Percentiles rank a stretch among this genome's conserved stretches.
phyloP scores from a whole-genome alignment of 2,113 vertebrate genomes.

The Cavia porcellus region DNA sequence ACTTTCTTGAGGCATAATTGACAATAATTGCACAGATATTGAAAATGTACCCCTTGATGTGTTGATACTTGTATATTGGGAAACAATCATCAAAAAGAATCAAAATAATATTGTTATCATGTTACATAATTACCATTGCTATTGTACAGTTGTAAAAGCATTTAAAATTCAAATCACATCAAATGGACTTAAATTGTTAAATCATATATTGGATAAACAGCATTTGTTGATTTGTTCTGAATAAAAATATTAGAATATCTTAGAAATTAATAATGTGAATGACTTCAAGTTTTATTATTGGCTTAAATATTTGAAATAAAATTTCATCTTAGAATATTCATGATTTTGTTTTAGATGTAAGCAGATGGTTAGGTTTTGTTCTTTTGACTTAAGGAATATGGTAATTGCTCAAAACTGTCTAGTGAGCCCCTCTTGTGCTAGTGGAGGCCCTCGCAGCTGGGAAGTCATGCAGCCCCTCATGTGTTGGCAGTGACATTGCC shows the following conservation, averaged over 20 bases:
- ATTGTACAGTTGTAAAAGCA: not conserved
- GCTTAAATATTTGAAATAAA: conserved; percentile 89
- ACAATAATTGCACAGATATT: not conserved
- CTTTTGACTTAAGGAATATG: conserved; percentile 77
- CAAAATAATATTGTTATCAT: not conserved
- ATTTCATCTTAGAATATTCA: conserved; percentile 85
- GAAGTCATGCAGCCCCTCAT: no score
- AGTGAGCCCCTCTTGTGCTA: not conserved
- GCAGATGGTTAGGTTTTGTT: conserved; percentile 76
- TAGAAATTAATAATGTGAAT: conserved; percentile 90
- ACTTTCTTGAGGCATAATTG: not conserved
- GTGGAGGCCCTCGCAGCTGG: no score
- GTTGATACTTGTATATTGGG: not conserved
- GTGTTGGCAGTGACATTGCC: no score
- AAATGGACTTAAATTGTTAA: not conserved
- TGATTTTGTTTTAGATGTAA: conserved; percentile 78
- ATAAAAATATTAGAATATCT: conserved; percentile 87
- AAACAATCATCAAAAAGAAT: not conserved
- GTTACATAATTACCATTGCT: not conserved
- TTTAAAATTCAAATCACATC: not conserved
- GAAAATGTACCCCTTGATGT: not conserved
- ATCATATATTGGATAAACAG: conserved; percentile 20
- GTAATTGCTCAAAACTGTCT: conserved; percentile 75
- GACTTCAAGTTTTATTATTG: conserved; percentile 91
- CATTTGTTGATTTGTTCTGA: conserved; percentile 89